A percentile compares a stretch with the other conserved stretches of the same genome.
Evolutionary conservation across 2,797 vertebrate genomes (phyloP).

Genomic region (Austrolebias charrua): DNA sequence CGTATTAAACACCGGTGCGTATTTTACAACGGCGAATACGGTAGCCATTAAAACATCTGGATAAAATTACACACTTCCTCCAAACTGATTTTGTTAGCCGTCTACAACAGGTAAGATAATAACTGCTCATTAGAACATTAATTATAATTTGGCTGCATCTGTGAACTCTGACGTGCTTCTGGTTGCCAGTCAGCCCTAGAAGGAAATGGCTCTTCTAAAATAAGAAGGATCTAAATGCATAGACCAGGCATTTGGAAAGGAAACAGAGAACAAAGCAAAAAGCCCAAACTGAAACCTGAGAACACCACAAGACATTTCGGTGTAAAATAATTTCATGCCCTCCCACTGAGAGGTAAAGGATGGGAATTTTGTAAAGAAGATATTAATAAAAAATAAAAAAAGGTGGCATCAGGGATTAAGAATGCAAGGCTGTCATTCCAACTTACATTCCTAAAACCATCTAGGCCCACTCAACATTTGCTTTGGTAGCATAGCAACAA

Average conservation of each 20-base stretch:
- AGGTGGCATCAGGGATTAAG: constrained; percentile 57
- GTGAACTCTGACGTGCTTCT: constrained; percentile 38
- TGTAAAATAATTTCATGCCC: constrained; percentile 32
- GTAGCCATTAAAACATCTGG: no score
- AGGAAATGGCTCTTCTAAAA: constrained; percentile 43
- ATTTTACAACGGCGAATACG: no score
- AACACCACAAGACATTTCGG: constrained; percentile 24
- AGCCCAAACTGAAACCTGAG: constrained; percentile 7
- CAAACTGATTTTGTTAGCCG: no score
- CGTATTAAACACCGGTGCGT: no score
- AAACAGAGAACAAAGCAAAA: constrained; percentile 13
- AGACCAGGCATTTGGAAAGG: background rate
- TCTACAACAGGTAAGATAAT: no score
- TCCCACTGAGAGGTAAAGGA: constrained; percentile 33
- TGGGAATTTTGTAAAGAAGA: constrained; percentile 27
- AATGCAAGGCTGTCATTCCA: constrained; percentile 52
- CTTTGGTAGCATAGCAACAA: constrained; percentile 80
- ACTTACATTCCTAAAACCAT: constrained; percentile 63
- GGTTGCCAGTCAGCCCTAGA: constrained; percentile 40
- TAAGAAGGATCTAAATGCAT: constrained; percentile 30
- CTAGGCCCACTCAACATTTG: constrained; percentile 68
- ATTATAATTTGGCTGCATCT: constrained; percentile 52
- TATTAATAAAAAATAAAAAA: constrained; percentile 27
- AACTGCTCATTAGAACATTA: background rate
- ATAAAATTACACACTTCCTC: no score